Percentiles rank a stretch among this genome's conserved stretches.
phyloP scores from a whole-genome alignment of 2,797 vertebrate species.

The Pterois miles region DNA sequence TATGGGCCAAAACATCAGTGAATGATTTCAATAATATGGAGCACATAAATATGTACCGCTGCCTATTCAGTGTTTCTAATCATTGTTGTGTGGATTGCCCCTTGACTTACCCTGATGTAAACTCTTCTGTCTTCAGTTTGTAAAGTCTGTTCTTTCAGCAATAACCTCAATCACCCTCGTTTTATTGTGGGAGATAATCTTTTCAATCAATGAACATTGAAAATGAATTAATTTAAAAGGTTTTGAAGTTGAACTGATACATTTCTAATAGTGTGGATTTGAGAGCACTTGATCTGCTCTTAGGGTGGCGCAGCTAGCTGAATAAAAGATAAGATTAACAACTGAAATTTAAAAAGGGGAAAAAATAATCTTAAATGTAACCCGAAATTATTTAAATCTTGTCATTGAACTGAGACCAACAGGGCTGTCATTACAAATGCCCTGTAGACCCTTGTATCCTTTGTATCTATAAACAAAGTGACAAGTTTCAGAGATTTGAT shows the following conservation, averaged over 20 bases:
- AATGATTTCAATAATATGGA: conserved; percentile 9
- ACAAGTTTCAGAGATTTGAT: conserved; percentile 40
- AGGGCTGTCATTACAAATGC: conserved; percentile 28
- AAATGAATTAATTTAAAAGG: too few species aligned
- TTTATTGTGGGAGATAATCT: background rate
- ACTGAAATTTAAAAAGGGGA: background rate
- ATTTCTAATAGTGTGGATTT: background rate
- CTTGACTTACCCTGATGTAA: background rate
- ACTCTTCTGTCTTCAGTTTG: background rate
- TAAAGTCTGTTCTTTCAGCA: background rate
- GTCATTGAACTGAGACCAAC: conserved; percentile 19
- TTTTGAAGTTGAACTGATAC: background rate
- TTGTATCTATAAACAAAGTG: conserved; percentile 16
- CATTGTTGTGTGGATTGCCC: background rate
- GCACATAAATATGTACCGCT: background rate
- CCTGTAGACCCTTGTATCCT: conserved; percentile 8
- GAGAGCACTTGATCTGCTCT: background rate
- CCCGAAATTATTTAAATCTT: conserved; percentile 6
- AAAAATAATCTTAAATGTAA: background rate
- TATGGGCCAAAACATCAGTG: background rate
- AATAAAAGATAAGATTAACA: background rate
- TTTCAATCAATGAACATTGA: conserved; percentile 1
- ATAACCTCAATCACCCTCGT: background rate
- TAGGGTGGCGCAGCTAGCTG: background rate
- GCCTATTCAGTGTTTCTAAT: background rate